phyloP scores from a whole-genome alignment of 2,888 invertebrate species.

The Oligia latruncula region DNA sequence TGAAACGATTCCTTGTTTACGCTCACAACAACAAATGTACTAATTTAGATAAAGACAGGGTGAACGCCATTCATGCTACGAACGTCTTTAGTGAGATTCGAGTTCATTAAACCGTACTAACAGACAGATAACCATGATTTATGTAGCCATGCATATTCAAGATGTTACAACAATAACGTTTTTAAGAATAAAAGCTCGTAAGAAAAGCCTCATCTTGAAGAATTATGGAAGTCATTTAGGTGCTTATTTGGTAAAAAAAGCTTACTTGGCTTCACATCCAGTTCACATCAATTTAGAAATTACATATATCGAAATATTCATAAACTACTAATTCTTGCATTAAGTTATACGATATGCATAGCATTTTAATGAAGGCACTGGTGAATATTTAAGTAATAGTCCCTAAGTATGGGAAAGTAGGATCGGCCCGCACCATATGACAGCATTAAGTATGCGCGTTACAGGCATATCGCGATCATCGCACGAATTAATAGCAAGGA shows the following conservation, averaged over 20 bases:
- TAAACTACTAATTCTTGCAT: constrained; percentile 19
- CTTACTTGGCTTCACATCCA: neutral
- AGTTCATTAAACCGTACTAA: constrained; percentile 65
- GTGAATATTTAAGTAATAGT: constrained; percentile 58
- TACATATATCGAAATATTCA: constrained; percentile 13
- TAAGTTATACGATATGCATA: constrained; percentile 10
- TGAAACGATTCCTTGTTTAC: constrained; percentile 56
- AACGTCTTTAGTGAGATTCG: constrained; percentile 33
- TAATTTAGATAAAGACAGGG: constrained; percentile 69
- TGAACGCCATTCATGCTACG: constrained; percentile 60
- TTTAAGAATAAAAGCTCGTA: constrained; percentile 8
- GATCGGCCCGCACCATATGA: constrained; percentile 79
- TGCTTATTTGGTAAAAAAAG: neutral
- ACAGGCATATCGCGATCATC: constrained; percentile 85
- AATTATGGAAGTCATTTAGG: neutral
- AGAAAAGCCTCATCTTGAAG: neutral
- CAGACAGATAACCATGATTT: constrained; percentile 58
- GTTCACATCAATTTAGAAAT: neutral
- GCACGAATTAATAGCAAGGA: constrained; percentile 88
- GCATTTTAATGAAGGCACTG: constrained; percentile 45
- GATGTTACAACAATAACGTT: constrained; percentile 7
- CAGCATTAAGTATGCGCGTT: constrained; percentile 84
- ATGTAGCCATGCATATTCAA: constrained; percentile 46
- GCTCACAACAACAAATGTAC: constrained; percentile 49
- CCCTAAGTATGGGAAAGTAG: constrained; percentile 80